phyloP scores from a whole-genome alignment of 2,888 invertebrate species.

The Schizotus pectinicornis region DNA sequence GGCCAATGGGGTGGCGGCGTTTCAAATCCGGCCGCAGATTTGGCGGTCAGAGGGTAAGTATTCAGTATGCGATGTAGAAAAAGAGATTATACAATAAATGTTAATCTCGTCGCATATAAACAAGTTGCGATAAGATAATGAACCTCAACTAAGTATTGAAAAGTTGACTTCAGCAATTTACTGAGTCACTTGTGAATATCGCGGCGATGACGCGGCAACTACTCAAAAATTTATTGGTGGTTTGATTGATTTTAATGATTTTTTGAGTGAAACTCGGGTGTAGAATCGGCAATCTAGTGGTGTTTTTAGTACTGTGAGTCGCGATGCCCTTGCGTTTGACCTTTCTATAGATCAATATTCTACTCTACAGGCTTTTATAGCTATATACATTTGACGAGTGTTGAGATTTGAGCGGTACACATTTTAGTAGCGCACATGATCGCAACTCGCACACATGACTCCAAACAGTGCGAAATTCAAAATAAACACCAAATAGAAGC shows the following conservation, averaged over 20 bases:
- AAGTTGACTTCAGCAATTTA: no score
- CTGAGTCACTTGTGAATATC: no score
- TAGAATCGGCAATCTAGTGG: neutral
- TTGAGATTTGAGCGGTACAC: conserved; percentile 23
- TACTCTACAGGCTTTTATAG: conserved; percentile 21
- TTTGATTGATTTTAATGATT: neutral
- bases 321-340: conserved; percentile 27
- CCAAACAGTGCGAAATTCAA: conserved; percentile 5
- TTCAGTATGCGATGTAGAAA: no score
- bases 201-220: no score
- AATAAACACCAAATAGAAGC: conserved; percentile 3
- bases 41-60: no score
- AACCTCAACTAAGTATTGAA: no score
- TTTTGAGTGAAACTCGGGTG: neutral
- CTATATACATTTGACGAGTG: conserved; percentile 27
- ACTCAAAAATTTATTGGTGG: no score
- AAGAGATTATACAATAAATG: no score
- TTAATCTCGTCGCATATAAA: no score
- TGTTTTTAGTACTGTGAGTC: conserved; percentile 7
- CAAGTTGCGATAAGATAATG: no score
- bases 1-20: no score
- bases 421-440: conserved; percentile 26
- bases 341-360: conserved; percentile 29
- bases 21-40: no score
- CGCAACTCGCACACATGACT: conserved; percentile 15